Percentiles rank a stretch among this genome's conserved stretches.
These are phyloP conservation scores for Ganaspis sp. DNA, from an alignment of 1,140 invertebrate species.

Conservation along the genomic window DNA sequence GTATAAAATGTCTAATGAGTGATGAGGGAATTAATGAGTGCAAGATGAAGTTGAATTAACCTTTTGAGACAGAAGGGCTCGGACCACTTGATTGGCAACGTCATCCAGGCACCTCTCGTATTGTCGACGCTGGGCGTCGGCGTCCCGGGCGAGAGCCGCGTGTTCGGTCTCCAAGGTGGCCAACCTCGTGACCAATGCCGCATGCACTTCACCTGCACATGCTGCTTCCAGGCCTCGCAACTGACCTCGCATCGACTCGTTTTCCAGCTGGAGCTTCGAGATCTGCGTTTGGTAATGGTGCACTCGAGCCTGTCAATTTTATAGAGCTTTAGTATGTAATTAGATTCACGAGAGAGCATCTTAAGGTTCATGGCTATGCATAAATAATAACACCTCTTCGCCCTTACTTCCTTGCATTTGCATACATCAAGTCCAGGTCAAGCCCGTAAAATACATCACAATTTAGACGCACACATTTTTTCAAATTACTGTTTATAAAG, in stretches of 20 bases:
- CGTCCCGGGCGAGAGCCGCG: slow-evolving; percentile 78
- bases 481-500: no score
- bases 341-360: neutral
- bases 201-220: slow-evolving; percentile 76
- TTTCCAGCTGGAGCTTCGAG: slow-evolving; percentile 83
- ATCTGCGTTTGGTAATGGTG: slow-evolving; percentile 85
- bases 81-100: slow-evolving; percentile 87
- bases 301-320: slow-evolving; percentile 80
- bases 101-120: slow-evolving; percentile 87
- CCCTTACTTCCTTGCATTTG: neutral
- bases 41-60: slow-evolving; percentile 73
- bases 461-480: no score
- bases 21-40: slow-evolving; percentile 51
- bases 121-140: slow-evolving; percentile 80
- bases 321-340: neutral
- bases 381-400: neutral
- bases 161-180: slow-evolving; percentile 81
- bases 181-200: slow-evolving; percentile 78
- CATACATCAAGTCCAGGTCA: neutral
- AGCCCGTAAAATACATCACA: neutral
- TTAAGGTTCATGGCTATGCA: neutral
- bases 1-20: slow-evolving; percentile 18
- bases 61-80: slow-evolving; percentile 89
- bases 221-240: slow-evolving; percentile 79
- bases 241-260: slow-evolving; percentile 83